Evolutionary conservation across 2,888 invertebrate species (phyloP), one percentile per base, ranked within the genome.

Genomic region (Ornithoptera priamus): DNA sequence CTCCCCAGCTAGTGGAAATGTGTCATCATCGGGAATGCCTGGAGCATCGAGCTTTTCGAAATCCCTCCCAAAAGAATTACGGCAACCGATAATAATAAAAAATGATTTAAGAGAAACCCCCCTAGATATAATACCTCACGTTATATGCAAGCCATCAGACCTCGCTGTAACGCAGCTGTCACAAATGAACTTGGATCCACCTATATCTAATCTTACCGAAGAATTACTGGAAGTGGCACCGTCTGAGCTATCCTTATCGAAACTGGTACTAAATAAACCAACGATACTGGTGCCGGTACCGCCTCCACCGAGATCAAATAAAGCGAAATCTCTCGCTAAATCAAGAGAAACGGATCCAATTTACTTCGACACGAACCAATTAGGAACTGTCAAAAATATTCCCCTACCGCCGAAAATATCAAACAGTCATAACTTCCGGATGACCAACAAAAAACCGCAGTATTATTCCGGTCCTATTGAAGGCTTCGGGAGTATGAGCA

Each of bases 391-490:
- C 2, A 88, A 85, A 75, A 70, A 80, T 36, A 50, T 87, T 2
- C 67, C 79, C 2, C 87, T 89, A 77, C 92, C 91, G 12, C 92
- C 92, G 2, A 92, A 89, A 78, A 69, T 84, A 7, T 72, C 78
- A 2, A 85, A 82, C n/a, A 80, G 75, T 58, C 67, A 80, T 0
- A 92, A 84, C 73, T 92, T 82, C 69, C 86, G 92, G 72, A 85
- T 92, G 87, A 83, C 80, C 2, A 92, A 91, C 69, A 92, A 89
- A 75, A 80, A 84, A 65, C 92, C 90, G 0, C 91, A 92, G 69
- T 93, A 93, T 76, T 93, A 93, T 74, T 85, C 93, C 0, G 93
- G 93, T 3, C 92, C 93, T 5, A 92, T 93, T 22, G 90, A 87
- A 78, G 90, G 90, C 2, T 75, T 90, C 30, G 90, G 90, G 58